These are phyloP conservation scores for Catharus ustulatus DNA, from an alignment of 2,797 vertebrate species.

Conservation along the genomic window DNA sequence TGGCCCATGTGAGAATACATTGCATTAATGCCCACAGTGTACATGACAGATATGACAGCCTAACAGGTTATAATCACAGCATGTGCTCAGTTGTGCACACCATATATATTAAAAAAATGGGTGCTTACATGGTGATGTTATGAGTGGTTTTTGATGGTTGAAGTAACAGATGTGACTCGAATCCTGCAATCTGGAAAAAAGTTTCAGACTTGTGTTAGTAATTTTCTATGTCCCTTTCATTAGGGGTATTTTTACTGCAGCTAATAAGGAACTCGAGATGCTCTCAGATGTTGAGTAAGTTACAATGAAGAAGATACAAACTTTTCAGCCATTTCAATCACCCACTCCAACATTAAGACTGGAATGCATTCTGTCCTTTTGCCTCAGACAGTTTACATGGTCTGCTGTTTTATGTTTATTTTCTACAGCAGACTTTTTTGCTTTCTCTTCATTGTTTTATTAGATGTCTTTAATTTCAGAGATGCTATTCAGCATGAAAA, in stretches of 20 bases:
- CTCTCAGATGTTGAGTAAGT: background rate
- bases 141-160: accelerated
- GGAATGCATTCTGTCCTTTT: background rate
- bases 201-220: background rate
- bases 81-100: background rate
- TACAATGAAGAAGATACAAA: background rate
- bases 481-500: background rate
- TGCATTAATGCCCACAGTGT: background rate
- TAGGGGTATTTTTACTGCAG: background rate
- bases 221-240: background rate
- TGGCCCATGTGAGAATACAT: background rate
- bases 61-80: background rate
- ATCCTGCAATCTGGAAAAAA: background rate
- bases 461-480: conserved; percentile 45
- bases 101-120: background rate
- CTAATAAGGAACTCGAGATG: background rate
- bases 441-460: background rate
- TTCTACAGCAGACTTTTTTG: background rate
- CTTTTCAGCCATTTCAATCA: background rate
- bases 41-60: background rate
- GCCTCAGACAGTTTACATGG: background rate
- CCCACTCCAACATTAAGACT: accelerated
- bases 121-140: background rate
- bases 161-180: background rate
- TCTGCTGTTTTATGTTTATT: background rate